Evolutionary conservation across 2,113 vertebrate species (phyloP).

Genomic region (Phocoena phocoena): DNA sequence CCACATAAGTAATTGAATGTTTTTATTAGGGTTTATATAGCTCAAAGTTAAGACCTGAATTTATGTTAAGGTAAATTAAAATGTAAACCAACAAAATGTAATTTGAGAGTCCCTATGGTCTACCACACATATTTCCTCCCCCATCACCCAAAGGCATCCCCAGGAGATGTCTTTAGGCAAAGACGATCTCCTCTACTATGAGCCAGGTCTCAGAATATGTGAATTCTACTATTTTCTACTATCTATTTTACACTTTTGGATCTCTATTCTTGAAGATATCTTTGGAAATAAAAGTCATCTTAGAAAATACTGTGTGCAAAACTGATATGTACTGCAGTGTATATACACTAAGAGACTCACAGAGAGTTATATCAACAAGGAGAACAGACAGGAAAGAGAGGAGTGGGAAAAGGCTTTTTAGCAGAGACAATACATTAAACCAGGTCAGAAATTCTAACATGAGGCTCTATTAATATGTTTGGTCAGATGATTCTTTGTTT

Average conservation of each 20-base stretch:
- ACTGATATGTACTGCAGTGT: neutral
- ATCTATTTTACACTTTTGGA: neutral
- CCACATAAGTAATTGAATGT: neutral
- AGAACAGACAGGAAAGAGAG: neutral
- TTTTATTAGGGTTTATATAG: neutral
- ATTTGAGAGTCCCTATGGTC: neutral
- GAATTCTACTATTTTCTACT: neutral
- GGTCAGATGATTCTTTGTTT: neutral
- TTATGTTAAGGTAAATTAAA: neutral
- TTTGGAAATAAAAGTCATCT: neutral
- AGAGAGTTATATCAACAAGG: neutral
- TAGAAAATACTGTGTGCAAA: too few relatives aligned
- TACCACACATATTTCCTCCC: neutral
- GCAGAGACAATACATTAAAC: neutral
- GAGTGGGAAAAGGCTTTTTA: neutral
- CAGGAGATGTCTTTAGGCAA: neutral
- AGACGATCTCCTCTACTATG: neutral
- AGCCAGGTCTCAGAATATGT: neutral
- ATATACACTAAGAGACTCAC: fast-evolving
- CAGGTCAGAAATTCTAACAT: neutral
- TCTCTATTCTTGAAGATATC: neutral
- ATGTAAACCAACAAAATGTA: neutral
- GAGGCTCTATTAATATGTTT: neutral
- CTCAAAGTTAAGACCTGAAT: neutral
- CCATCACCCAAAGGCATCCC: neutral